Base-by-base conservation (phyloP, 2,113 vertebrate genomes). In the Oxygymnocypris stewartii region DNA sequence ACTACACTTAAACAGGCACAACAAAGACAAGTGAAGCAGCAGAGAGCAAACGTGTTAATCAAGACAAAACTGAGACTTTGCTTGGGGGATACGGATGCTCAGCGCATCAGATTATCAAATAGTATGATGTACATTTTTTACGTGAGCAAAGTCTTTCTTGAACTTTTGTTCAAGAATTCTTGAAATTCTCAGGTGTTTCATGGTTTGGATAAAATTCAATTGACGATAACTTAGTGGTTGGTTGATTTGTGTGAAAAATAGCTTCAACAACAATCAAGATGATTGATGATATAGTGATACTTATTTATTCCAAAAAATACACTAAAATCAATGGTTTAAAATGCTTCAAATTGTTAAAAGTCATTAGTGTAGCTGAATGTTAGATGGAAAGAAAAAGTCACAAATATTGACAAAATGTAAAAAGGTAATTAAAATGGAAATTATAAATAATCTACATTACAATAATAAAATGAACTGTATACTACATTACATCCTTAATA, bases 11-110 rank as follows among this genome's bases (percentile, higher is more conserved):
- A 74, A 28, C 6, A 20, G 79, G 23, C 6, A 25, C 40, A 67
- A n/a, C 18, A 35, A 23, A 35, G 6, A 49, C 8, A 31, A 7
- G 49, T 14, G 14, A 25, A 31, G 71, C 20, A 75, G 35, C 16
- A 23, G 37, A 82, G n/a, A 67, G 59, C 16, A 67, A 31, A 67
- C n/a, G 35, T 49, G 61, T 67, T 67, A 35, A 82, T 65, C 61
- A 67, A 82, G n/a, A 67, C 4, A 47, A 28, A 47, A 44, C 3
- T 18, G 11, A 28, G 23, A 23, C 13, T n/a, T n/a, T n/a, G n/a
- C n/a, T n/a, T n/a, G n/a, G n/a, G n/a, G n/a, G n/a, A n/a, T n/a
- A n/a, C n/a, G n/a, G n/a, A n/a, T n/a, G n/a, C n/a, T n/a, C n/a
- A n/a, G n/a, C n/a, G n/a, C n/a, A n/a, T n/a, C n/a, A n/a, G n/a